A percentile compares a stretch with the other conserved stretches of the same genome.
Evolutionary conservation across 1,140 invertebrate genomes (phyloP).

Genomic region (Trichonephila clavata): DNA sequence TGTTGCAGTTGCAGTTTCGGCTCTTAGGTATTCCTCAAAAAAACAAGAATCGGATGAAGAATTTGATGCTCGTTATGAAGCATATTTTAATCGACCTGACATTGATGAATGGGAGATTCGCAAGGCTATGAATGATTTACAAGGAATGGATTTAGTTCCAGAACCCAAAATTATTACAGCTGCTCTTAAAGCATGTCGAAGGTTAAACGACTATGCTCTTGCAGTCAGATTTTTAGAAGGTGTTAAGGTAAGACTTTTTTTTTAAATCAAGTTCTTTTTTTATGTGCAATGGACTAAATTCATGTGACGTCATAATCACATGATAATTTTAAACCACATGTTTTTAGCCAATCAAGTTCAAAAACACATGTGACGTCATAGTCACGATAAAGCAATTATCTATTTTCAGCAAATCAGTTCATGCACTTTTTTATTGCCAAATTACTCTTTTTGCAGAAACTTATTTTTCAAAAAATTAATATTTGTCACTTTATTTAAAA

Average conservation of each 20-base stretch:
- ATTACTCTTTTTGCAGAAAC: no score
- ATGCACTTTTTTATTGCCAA: no score
- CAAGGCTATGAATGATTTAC: constrained; percentile 86
- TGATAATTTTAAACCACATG: no score
- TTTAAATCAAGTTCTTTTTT: no score
- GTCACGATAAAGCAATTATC: no score
- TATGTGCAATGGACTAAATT: no score
- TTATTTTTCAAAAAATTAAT: no score
- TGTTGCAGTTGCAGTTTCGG: neutral
- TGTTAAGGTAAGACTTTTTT: constrained; percentile 84
- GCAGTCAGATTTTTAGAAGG: constrained; percentile 95
- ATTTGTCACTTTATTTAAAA: no score
- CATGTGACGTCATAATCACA: no score
- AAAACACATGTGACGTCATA: no score
- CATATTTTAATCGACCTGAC: constrained; percentile 92
- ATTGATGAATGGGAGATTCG: constrained; percentile 98
- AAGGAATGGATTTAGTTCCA: constrained; percentile 95
- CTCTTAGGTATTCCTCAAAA: constrained; percentile 63
- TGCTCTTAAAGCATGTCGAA: constrained; percentile 94
- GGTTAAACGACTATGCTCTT: constrained; percentile 96
- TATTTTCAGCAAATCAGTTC: no score
- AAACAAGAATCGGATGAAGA: constrained; percentile 84
- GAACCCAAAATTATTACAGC: constrained; percentile 96
- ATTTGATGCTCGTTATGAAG: constrained; percentile 89
- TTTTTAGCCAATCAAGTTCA: no score